Evolutionary conservation across 2,888 invertebrate genomes (phyloP), one percentile per base, ranked within the genome.

Genomic region (Cosmopolites sordidus): DNA sequence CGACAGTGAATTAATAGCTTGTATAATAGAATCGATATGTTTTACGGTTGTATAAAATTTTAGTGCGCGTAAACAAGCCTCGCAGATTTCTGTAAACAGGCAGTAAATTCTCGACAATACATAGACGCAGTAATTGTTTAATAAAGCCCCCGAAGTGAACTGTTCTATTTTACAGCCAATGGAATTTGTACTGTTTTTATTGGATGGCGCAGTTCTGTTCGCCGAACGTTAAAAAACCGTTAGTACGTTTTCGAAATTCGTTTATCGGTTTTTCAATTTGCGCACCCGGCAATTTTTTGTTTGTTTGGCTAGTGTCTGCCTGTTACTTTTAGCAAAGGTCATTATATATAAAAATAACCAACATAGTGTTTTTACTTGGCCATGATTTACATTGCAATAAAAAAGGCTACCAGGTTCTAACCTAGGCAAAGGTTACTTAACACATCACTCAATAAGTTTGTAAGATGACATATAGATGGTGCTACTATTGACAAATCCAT

Each of bases 31-130:
- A 33, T 11, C 33, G 33, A 33, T 33, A 33, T n/a, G 33, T 4
- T 43, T 43, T 43, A 43, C 14, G 4, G 43, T n/a, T 43, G 15
- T 18, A 18, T 43, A 43, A 43, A 43, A 43, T 43, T 27, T 14
- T 43, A 29, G 43, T 18, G 15, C 29, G 12, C 43, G 29, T 43
- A 43, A 43, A 43, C 43, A 29, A 22, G 6, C 8, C 22, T 27
- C 29, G 12, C 18, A 33, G 33, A 33, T 33, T 33, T 33, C 33
- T 33, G 33, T 33, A 33, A 33, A 33, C 33, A 33, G 12, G 33
- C 33, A 33, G 33, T 33, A 33, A 33, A 33, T 33, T 33, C 33
- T 33, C 33, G 8, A 33, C 33, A 33, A 33, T 33, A 33, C 12
- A 33, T 4, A 33, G 33, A 33, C 33, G 33, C 33, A 11, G 33